Conservation (phyloP, 2,797 vertebrate species). For the Amphiprion clarkii region DNA sequence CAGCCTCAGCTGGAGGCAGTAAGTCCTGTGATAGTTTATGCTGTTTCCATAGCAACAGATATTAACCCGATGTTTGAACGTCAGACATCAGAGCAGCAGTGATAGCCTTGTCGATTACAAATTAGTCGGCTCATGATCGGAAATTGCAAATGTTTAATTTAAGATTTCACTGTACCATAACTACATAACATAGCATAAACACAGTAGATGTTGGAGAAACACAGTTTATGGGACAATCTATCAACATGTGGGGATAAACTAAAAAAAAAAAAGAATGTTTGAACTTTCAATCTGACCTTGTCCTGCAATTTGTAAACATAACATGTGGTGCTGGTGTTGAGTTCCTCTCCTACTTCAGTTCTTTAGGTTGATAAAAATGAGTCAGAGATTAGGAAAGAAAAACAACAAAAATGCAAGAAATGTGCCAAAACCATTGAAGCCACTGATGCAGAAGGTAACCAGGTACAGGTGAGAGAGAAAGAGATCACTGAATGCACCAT, state of each 20-base stretch:
- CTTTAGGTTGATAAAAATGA: background rate
- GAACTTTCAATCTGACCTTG: background rate
- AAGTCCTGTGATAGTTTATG: constrained; percentile 38
- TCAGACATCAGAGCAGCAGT: constrained; percentile 22
- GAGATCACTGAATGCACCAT: constrained; percentile 6
- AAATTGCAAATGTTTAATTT: constrained; percentile 7
- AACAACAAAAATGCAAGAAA: background rate
- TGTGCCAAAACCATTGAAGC: constrained; percentile 11
- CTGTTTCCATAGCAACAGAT: constrained; percentile 56
- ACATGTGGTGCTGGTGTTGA: background rate
- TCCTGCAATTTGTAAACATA: background rate
- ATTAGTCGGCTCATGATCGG: constrained; percentile 11
- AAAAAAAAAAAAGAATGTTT: constrained; percentile 12
- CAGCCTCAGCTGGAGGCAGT: constrained; percentile 14
- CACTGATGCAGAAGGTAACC: constrained; percentile 40
- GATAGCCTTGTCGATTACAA: constrained; percentile 23
- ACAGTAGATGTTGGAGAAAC: background rate
- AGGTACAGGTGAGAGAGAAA: constrained; percentile 31
- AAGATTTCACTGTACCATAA: background rate
- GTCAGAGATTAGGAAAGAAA: background rate
- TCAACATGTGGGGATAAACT: background rate
- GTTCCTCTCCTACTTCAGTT: background rate
- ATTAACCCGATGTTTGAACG: constrained; percentile 12
- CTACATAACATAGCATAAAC: background rate
- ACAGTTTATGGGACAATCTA: constrained; percentile 3